These are phyloP conservation scores for Aldrovandia affinis DNA, from an alignment of 2,797 vertebrate species.

Conservation along the genomic window DNA sequence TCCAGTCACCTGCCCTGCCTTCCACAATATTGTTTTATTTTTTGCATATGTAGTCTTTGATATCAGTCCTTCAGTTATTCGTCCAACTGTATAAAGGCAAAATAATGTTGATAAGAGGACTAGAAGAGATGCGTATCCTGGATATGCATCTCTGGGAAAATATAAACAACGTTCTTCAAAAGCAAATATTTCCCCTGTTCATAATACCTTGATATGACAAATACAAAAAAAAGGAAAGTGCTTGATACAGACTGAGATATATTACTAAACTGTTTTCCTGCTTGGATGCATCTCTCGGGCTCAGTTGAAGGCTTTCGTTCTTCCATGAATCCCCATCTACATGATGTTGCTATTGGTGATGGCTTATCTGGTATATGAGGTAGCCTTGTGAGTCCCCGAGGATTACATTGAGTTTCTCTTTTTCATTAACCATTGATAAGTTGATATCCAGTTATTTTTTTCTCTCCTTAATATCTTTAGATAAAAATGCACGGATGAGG, in stretches of 20 bases:
- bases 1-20: too few relatives aligned
- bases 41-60: not conserved
- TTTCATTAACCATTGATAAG: constrained; percentile 15
- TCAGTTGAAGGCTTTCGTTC: constrained; percentile 7
- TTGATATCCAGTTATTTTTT: not conserved
- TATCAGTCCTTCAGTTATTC: not conserved
- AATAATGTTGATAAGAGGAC: not conserved
- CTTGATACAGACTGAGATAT: not conserved
- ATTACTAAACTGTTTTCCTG: not conserved
- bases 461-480: not conserved
- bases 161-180: not conserved
- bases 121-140: too few relatives aligned
- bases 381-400: not conserved
- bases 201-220: not conserved
- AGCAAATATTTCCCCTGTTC: constrained; percentile 5
- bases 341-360: constrained; percentile 19
- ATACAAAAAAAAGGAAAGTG: not conserved
- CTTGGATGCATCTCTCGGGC: not conserved
- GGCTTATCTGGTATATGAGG: constrained; percentile 3
- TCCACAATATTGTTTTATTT: not conserved
- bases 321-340: constrained; percentile 3
- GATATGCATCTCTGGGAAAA: not conserved
- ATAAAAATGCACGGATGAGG: not conserved
- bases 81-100: not conserved
- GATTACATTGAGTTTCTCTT: constrained; percentile 19